Base-by-base conservation (phyloP, 2,797 vertebrate genomes). In the Chelon auratus region DNA sequence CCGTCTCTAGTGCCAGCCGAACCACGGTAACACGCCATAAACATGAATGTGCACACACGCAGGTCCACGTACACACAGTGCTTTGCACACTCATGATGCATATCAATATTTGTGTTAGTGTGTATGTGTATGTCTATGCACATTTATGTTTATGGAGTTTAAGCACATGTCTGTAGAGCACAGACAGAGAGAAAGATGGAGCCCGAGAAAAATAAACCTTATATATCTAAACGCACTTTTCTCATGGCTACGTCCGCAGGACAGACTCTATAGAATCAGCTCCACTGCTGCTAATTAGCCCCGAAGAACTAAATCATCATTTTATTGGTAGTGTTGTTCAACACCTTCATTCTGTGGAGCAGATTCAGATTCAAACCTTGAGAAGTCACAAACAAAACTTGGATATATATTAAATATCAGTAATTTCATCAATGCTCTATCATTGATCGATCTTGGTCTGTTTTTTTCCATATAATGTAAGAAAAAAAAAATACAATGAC, bases 1-100 rank as follows among this genome's bases (percentile, higher is more conserved):
- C 24, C 15, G 7, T 64, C 51, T 62, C 51, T 48, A 72, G 42
- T 37, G 62, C 56, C 72, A 75, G 61, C 65, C 65, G 61, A 77
- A 50, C 69, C 65, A 62, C 42, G 4, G 9, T 47, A 70, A 59
- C 62, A 61, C 69, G 12, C 54, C 39, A 67, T 33, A 33, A 33
- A 33, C 30, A 33, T 8, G 7, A 33, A 33, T 7, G 6, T 33
- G 30, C 30, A 33, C 6, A 33, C 7, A 33, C 24, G 24, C 30
- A 33, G 30, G 30, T 33, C 5, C 11, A 63, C n/a, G 6, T n/a
- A 48, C 36, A 72, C 62, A 75, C 55, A 42, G 15, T 14, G 40
- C 30, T 33, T 33, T 8, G 30, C 30, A 33, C 30, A 7, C 30
- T 33, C 30, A 5, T 33, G 30, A 33, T 33, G 30, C 30, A 33